Evolutionary conservation across 2,888 invertebrate species (phyloP).

Genomic region (Microctonus brassicae): DNA sequence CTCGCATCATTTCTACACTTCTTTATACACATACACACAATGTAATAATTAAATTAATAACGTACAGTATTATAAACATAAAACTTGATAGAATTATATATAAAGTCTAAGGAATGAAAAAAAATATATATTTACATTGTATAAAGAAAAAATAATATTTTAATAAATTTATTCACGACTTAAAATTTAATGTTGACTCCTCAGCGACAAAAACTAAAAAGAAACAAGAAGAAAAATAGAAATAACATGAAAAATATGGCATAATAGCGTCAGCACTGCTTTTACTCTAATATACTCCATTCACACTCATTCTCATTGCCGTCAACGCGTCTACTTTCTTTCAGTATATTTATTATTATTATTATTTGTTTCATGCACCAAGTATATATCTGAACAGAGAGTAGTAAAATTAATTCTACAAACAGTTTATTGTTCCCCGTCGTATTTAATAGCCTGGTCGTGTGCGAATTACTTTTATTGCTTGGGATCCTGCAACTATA

Average conservation of each 20-base stretch:
- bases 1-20: background rate
- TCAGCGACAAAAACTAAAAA: background rate
- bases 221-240: background rate
- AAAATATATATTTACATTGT: background rate
- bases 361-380: background rate
- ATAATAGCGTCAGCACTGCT: background rate
- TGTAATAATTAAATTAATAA: background rate
- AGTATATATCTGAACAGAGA: conserved; percentile 11
- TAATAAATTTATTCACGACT: background rate
- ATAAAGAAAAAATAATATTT: too few relatives aligned
- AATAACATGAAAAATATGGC: background rate
- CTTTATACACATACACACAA: background rate
- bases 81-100: background rate
- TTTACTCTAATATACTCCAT: background rate
- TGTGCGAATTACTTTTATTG: conserved; percentile 60
- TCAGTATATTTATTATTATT: conserved; percentile 27
- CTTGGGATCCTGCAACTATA: conserved; percentile 36
- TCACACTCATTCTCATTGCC: background rate
- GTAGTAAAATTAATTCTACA: conserved; percentile 64
- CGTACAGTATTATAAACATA: background rate
- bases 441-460: conserved; percentile 51
- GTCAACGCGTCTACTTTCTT: background rate
- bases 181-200: too few relatives aligned
- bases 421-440: conserved; percentile 61
- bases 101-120: background rate